Percentiles rank a stretch among this genome's conserved stretches.
These are phyloP conservation scores for Acanthosepion pharaonis DNA, from an alignment of 2,888 invertebrate genomes.

Conservation along the genomic window DNA sequence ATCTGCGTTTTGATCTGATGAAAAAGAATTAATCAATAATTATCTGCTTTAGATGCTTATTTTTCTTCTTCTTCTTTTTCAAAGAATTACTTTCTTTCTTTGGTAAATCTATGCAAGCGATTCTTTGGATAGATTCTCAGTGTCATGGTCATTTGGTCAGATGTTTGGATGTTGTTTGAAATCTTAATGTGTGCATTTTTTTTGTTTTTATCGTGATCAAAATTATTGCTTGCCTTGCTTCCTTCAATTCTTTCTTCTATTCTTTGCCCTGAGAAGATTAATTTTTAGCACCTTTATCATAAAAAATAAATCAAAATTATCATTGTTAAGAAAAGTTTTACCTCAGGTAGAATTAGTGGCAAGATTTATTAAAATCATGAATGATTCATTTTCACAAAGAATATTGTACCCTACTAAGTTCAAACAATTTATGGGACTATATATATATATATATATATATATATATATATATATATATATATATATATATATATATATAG, in stretches of 20 bases:
- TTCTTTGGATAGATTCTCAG: constrained; percentile 20
- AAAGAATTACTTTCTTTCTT: constrained; percentile 15
- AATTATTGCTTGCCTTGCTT: background rate
- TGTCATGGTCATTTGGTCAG: background rate
- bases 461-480: background rate
- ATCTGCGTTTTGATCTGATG: background rate
- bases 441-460: background rate
- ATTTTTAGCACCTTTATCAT: background rate
- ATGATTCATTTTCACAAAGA: background rate
- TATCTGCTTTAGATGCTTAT: constrained; percentile 33
- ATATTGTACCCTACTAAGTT: background rate
- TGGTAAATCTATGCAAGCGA: background rate
- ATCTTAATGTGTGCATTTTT: background rate
- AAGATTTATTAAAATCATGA: too few species aligned
- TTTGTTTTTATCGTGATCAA: background rate
- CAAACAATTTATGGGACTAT: background rate
- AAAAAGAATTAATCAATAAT: background rate
- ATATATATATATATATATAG: too few species aligned
- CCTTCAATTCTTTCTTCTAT: background rate
- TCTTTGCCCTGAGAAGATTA: background rate
- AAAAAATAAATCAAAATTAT: background rate
- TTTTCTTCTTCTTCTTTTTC: background rate
- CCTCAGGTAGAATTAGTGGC: too few species aligned
- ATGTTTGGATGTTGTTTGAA: background rate
- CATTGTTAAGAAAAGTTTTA: too few species aligned